Conservation (phyloP, 2,888 invertebrate genomes). For the Syritta pipiens region DNA sequence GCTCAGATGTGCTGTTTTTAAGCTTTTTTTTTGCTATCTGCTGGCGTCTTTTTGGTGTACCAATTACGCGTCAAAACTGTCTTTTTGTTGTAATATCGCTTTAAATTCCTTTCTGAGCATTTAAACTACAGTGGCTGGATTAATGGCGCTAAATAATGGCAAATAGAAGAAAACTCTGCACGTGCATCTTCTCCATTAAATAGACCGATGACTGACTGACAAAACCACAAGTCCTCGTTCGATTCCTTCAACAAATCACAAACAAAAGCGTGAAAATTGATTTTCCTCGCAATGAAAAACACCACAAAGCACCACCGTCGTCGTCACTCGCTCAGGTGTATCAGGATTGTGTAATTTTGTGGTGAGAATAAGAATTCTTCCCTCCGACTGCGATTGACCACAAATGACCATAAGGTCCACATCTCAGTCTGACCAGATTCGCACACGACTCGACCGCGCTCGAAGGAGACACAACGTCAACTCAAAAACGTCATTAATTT, state of each 20-base stretch:
- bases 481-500: conserved; percentile 61
- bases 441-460: conserved; percentile 9
- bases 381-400: conserved; percentile 41
- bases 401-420: conserved; percentile 54
- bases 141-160: no score
- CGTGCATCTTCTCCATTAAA: no score
- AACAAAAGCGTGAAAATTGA: conserved; percentile 22
- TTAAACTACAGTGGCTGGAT: no score
- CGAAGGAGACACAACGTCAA: background rate
- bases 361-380: conserved; percentile 18
- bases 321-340: conserved; percentile 38
- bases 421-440: conserved; percentile 8
- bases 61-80: no score
- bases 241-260: background rate
- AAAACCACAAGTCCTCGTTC: background rate
- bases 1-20: no score
- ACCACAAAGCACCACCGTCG: background rate
- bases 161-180: no score
- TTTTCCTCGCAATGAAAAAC: conserved; percentile 2
- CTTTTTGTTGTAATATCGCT: no score
- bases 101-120: no score
- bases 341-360: conserved; percentile 19
- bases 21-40: no score
- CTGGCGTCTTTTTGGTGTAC: no score
- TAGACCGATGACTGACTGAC: no score